Conservation (phyloP, 2,888 invertebrate genomes). For the Ectemnius cavifrons region DNA sequence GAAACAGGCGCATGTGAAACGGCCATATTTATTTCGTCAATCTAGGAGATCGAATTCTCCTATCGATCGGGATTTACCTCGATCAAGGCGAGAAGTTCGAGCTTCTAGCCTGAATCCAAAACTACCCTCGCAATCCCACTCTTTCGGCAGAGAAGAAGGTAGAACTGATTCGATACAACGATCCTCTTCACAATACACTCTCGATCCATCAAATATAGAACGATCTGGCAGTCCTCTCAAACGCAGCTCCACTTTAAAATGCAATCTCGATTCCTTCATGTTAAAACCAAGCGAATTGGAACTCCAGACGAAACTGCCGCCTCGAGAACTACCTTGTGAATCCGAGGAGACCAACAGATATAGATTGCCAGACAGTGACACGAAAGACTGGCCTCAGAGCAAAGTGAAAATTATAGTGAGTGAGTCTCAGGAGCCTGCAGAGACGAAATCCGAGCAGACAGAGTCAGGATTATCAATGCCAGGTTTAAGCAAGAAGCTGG, state of each 20-base stretch:
- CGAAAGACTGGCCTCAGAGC: slow-evolving; percentile 42
- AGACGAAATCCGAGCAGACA: slow-evolving; percentile 41
- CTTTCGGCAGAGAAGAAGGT: slow-evolving; percentile 8
- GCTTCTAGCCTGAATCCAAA: slow-evolving; percentile 29
- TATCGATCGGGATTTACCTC: slow-evolving; percentile 29
- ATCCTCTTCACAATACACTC: slow-evolving; percentile 24
- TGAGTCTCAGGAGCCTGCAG: slow-evolving; percentile 54
- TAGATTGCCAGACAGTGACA: slow-evolving; percentile 25
- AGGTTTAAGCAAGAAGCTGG: slow-evolving; percentile 57
- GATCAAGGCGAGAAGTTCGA: slow-evolving; percentile 25
- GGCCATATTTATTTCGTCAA: slow-evolving; percentile 50
- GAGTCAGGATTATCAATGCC: slow-evolving; percentile 35
- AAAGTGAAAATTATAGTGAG: slow-evolving; percentile 71
- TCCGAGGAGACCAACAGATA: slow-evolving; percentile 39
- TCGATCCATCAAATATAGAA: slow-evolving; percentile 35
- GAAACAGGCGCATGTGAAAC: slow-evolving; percentile 61
- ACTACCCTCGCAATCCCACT: slow-evolving; percentile 9
- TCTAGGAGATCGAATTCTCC: slow-evolving; percentile 23
- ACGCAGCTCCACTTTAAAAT: slow-evolving; percentile 64
- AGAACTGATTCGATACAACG: slow-evolving; percentile 17
- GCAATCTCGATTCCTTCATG: slow-evolving; percentile 64
- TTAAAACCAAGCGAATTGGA: slow-evolving; percentile 45
- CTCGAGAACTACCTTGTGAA: slow-evolving; percentile 32
- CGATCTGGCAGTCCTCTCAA: slow-evolving; percentile 55
- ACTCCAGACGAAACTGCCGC: slow-evolving; percentile 35